Conservation (phyloP, 2,888 invertebrate genomes). For the Ommatoiulus sabulosus region DNA sequence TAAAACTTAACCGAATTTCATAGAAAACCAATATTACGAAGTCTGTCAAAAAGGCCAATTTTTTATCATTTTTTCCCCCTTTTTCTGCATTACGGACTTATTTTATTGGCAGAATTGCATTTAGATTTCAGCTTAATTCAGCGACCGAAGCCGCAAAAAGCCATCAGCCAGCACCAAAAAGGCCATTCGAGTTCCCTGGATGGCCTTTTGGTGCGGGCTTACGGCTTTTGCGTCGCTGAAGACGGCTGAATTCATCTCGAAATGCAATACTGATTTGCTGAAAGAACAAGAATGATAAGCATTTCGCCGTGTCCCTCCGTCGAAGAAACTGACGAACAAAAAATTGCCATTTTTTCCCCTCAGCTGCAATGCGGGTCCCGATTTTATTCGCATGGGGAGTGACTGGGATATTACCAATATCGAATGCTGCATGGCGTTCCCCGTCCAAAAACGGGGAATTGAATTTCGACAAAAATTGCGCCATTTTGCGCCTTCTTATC, state of each 20-base stretch:
- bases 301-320: not conserved
- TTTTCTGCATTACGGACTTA: not conserved
- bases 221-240: no score
- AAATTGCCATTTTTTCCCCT: not conserved
- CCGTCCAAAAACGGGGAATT: not conserved
- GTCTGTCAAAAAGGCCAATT: not conserved
- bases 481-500: not conserved
- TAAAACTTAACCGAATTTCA: not conserved
- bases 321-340: not conserved
- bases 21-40: not conserved
- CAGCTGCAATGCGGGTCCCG: not conserved
- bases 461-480: not conserved
- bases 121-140: not conserved
- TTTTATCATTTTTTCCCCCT: not conserved
- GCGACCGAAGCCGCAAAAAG: not conserved
- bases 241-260: not conserved
- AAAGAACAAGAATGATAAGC: constrained; percentile 8
- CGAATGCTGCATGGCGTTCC: not conserved
- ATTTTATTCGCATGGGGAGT: not conserved
- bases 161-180: constrained; percentile 6
- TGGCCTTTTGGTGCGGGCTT: not conserved
- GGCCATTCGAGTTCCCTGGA: not conserved
- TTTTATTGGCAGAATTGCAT: constrained; percentile 5
- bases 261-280: not conserved
- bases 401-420: not conserved